Conservation (phyloP, 2,113 vertebrate genomes). For the Tragulus kanchil region DNA sequence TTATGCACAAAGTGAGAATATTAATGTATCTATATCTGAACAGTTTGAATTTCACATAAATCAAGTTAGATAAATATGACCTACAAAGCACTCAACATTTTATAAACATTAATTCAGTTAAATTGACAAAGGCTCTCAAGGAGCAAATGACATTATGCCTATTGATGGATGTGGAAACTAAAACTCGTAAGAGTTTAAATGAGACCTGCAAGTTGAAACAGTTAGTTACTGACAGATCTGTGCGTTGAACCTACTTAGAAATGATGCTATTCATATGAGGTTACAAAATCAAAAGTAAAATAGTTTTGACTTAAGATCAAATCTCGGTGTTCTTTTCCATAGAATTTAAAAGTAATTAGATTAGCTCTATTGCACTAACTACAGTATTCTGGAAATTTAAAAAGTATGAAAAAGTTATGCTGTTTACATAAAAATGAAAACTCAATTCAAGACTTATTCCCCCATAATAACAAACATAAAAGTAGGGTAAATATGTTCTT, state of each 20-base stretch:
- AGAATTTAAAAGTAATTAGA: conserved; percentile 23
- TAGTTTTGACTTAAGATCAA: conserved; percentile 18
- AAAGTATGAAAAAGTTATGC: background rate
- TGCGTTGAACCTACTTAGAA: background rate
- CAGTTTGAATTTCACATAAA: conserved; percentile 8
- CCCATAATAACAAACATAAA: conserved; percentile 27
- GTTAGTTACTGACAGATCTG: background rate
- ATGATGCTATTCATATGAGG: background rate
- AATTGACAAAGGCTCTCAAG: background rate
- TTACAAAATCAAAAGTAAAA: background rate
- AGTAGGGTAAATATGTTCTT: background rate
- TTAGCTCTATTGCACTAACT: background rate
- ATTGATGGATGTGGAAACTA: conserved; percentile 1
- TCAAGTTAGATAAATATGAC: conserved; percentile 4
- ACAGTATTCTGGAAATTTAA: background rate
- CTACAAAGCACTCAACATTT: background rate
- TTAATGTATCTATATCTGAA: background rate
- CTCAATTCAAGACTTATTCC: conserved; percentile 40
- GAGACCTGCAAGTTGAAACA: background rate
- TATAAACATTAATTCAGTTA: conserved; percentile 32
- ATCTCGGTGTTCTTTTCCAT: background rate
- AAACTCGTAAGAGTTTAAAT: conserved; percentile 23
- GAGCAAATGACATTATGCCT: background rate
- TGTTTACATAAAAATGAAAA: conserved; percentile 45
- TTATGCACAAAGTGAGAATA: background rate